Conservation (phyloP, 2,797 vertebrate genomes). For the Eulemur rubriventer region DNA sequence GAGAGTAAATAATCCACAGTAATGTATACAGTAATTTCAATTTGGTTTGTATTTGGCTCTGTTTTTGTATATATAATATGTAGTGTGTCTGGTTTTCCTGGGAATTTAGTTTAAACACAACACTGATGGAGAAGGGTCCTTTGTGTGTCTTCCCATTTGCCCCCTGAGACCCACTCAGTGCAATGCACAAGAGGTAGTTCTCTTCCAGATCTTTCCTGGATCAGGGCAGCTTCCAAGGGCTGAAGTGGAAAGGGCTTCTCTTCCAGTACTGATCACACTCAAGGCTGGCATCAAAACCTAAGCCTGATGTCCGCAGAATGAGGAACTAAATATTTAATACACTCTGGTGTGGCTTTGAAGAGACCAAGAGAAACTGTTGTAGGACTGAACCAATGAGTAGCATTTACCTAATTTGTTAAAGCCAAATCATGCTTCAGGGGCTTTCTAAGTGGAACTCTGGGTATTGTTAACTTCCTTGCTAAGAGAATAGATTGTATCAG, state of each 20-base stretch:
- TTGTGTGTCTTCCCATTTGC: not conserved
- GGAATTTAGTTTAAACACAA: not conserved
- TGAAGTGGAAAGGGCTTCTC: not conserved
- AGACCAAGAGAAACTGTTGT: not conserved
- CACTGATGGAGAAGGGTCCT: not conserved
- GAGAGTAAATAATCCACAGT: not conserved
- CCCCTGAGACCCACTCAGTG: not conserved
- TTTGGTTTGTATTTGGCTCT: constrained; percentile 19
- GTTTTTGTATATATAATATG: not conserved
- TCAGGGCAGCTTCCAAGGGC: not conserved
- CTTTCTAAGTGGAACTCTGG: not conserved
- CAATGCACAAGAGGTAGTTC: not conserved
- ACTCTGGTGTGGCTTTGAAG: not conserved
- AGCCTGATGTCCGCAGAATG: not conserved
- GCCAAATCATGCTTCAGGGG: not conserved
- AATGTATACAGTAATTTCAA: not conserved
- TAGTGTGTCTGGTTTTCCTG: not conserved
- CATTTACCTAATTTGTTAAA: constrained; percentile 17
- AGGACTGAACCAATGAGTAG: not conserved
- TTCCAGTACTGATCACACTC: not conserved
- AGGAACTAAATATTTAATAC: constrained; percentile 9
- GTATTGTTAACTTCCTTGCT: constrained; percentile 23
- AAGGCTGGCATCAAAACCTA: not conserved
- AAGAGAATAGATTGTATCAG: constrained; percentile 7
- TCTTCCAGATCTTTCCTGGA: not conserved